phyloP scores from a whole-genome alignment of 64 coral and sea anemone genomes.

The Anthopleura sola region DNA sequence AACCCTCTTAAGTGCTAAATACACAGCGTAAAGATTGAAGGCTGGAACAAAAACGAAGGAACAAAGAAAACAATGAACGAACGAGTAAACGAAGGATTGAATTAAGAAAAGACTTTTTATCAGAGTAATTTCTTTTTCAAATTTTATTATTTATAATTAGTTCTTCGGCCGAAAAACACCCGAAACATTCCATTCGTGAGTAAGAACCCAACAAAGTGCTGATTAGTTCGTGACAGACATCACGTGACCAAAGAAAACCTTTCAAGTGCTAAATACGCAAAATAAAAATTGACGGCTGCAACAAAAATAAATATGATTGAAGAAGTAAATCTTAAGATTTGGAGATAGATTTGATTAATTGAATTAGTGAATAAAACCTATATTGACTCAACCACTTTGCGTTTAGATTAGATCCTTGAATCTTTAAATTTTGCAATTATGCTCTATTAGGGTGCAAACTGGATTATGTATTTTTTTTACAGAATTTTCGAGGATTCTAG shows the following conservation, averaged over 20 bases:
- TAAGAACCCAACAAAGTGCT: background rate
- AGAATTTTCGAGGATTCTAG: background rate
- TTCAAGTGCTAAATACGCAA: background rate
- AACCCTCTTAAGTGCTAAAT: background rate
- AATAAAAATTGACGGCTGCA: background rate
- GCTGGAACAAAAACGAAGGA: no score
- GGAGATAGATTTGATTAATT: background rate
- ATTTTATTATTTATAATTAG: no score
- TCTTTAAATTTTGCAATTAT: background rate
- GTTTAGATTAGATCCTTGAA: conserved; percentile 5
- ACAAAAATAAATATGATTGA: background rate
- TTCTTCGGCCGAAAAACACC: no score
- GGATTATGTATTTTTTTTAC: background rate
- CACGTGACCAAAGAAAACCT: background rate
- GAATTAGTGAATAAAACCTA: background rate
- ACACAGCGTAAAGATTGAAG: no score
- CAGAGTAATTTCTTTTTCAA: no score
- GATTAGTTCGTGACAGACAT: background rate
- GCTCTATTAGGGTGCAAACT: background rate
- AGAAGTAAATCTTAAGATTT: background rate
- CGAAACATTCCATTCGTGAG: no score
- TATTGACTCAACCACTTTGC: background rate
- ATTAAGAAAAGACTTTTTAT: no score
- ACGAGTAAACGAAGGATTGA: background rate
- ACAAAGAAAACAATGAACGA: background rate